Evolutionary conservation across 1,140 invertebrate species (phyloP).

Genomic region (Lethocerus indicus): DNA sequence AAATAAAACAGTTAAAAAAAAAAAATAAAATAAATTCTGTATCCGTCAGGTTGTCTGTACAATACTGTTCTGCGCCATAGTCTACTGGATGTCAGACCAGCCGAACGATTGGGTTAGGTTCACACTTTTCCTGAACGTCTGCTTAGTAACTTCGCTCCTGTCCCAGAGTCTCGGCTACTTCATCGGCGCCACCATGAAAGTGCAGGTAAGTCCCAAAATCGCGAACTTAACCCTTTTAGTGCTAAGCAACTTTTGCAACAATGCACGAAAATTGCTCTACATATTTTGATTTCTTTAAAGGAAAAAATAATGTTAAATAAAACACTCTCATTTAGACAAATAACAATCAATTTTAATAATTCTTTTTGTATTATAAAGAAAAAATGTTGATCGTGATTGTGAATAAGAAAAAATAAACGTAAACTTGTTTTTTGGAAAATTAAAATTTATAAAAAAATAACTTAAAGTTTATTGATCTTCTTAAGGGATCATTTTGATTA

Average conservation of each 20-base stretch:
- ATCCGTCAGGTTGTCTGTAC: constrained; percentile 37
- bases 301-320: not conserved
- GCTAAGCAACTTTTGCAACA: not conserved
- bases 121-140: constrained; percentile 71
- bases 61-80: constrained; percentile 75
- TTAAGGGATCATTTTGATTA: too few relatives aligned
- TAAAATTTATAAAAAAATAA: too few relatives aligned
- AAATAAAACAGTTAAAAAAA: too few relatives aligned
- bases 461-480: too few relatives aligned
- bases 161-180: constrained; percentile 83
- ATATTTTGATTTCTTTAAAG: not conserved
- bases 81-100: constrained; percentile 91
- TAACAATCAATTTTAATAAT: not conserved
- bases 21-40: too few relatives aligned
- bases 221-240: too few relatives aligned
- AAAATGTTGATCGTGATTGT: too few relatives aligned
- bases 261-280: not conserved
- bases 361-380: not conserved
- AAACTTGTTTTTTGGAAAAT: too few relatives aligned
- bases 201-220: constrained; percentile 41
- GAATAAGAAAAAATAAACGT: too few relatives aligned
- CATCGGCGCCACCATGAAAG: constrained; percentile 77
- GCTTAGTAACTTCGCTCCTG: constrained; percentile 75
- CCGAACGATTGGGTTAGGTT: constrained; percentile 73
- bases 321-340: not conserved